phyloP scores from a whole-genome alignment of 2,113 vertebrate genomes.

The Stigmatopora argus region DNA sequence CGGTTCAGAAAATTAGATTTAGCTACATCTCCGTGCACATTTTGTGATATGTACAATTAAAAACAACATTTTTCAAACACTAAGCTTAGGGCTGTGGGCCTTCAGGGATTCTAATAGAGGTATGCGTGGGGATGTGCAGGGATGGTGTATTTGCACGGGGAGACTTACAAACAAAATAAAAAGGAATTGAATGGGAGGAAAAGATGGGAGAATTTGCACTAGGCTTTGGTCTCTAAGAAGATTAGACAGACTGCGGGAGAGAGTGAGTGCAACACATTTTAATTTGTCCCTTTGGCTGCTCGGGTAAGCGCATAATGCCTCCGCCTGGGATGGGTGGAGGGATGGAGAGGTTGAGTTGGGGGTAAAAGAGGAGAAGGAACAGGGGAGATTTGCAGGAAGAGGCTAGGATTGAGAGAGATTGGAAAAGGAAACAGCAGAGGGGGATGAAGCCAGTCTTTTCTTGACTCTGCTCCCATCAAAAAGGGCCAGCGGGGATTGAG shows the following conservation, averaged over 20 bases:
- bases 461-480: constrained; percentile 53
- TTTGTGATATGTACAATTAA: not conserved
- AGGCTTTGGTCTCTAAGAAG: constrained; percentile 78
- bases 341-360: not conserved
- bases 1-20: not conserved
- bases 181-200: constrained; percentile 61
- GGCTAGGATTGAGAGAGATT: constrained; percentile 46
- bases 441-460: constrained; percentile 47
- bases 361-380: constrained; percentile 36
- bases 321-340: constrained; percentile 47
- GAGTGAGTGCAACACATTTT: constrained; percentile 72
- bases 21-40: not conserved
- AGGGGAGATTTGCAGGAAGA: constrained; percentile 41
- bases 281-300: constrained; percentile 71
- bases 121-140: constrained; percentile 21
- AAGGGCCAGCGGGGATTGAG: constrained; percentile 58
- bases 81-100: constrained; percentile 65
- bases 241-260: constrained; percentile 74
- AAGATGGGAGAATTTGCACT: constrained; percentile 71
- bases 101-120: constrained; percentile 45
- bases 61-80: constrained; percentile 20
- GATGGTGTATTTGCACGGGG: constrained; percentile 10
- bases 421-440: constrained; percentile 38
- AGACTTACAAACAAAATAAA: constrained; percentile 58
- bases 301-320: constrained; percentile 70